Evolutionary conservation across 2,797 vertebrate genomes (phyloP).

Genomic region (Chiloscyllium punctatum): DNA sequence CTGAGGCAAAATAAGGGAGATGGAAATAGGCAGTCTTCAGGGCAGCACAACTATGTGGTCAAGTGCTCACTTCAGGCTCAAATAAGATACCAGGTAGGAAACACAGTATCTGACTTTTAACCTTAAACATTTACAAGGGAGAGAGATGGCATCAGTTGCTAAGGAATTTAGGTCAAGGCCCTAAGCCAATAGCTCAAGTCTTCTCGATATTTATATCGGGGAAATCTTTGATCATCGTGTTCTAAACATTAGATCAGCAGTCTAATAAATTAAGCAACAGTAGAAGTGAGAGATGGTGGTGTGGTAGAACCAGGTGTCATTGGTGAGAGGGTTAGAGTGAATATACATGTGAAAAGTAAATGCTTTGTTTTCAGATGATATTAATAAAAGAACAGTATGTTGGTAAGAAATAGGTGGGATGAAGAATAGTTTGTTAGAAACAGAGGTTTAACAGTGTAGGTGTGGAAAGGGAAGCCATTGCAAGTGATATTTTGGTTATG

Average conservation of each 20-base stretch:
- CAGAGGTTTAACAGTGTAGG: neutral
- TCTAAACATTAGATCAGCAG: neutral
- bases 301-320: too few species aligned
- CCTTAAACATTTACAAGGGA: neutral
- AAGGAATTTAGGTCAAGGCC: neutral
- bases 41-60: neutral
- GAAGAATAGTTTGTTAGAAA: neutral
- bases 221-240: neutral
- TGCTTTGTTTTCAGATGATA: neutral
- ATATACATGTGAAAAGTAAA: too few species aligned
- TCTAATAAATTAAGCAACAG: neutral
- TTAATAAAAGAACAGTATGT: neutral
- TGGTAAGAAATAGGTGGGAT: neutral
- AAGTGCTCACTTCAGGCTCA: too few species aligned
- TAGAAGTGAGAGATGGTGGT: neutral
- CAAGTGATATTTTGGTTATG: neutral
- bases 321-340: too few species aligned
- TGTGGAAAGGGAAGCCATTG: neutral
- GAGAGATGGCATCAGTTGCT: neutral
- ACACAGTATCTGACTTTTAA: neutral
- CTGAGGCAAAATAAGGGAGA: neutral
- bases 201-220: neutral
- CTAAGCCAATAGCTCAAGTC: neutral
- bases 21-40: neutral
- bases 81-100: neutral